These are phyloP conservation scores for Acleris literana DNA, from an alignment of 2,888 invertebrate species.

Conservation along the genomic window DNA sequence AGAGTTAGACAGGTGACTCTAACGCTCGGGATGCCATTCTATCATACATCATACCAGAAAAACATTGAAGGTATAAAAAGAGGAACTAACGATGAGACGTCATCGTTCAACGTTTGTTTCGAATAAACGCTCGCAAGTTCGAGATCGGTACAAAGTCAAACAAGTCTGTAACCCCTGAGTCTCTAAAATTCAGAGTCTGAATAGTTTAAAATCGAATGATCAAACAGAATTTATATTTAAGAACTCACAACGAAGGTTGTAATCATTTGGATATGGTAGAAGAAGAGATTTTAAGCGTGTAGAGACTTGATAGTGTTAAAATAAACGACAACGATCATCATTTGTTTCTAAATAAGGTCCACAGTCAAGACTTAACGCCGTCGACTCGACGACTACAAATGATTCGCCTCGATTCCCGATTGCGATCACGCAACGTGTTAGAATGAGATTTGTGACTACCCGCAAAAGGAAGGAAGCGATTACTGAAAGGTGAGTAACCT, in stretches of 20 bases:
- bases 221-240: too few relatives aligned
- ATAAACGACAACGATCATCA: slow-evolving; percentile 47
- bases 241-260: too few relatives aligned
- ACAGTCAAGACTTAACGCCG: slow-evolving; percentile 5
- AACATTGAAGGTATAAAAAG: too few relatives aligned
- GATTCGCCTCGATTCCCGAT: slow-evolving; percentile 51
- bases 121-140: too few relatives aligned
- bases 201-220: too few relatives aligned
- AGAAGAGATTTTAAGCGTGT: too few relatives aligned
- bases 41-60: too few relatives aligned
- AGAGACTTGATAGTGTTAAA: slow-evolving; percentile 3
- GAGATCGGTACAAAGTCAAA: too few relatives aligned
- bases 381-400: slow-evolving; percentile 37
- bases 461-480: slow-evolving; percentile 79
- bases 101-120: neutral
- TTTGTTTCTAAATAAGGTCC: slow-evolving; percentile 28
- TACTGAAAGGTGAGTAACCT: slow-evolving; percentile 78
- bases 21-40: slow-evolving; percentile 47
- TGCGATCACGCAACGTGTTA: slow-evolving; percentile 63
- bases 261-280: too few relatives aligned
- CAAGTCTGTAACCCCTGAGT: too few relatives aligned
- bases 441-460: slow-evolving; percentile 67
- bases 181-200: too few relatives aligned
- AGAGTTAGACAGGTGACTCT: slow-evolving; percentile 76
- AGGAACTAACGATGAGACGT: neutral